phyloP scores from a whole-genome alignment of 2,113 vertebrate genomes.

The Zapus hudsonius region DNA sequence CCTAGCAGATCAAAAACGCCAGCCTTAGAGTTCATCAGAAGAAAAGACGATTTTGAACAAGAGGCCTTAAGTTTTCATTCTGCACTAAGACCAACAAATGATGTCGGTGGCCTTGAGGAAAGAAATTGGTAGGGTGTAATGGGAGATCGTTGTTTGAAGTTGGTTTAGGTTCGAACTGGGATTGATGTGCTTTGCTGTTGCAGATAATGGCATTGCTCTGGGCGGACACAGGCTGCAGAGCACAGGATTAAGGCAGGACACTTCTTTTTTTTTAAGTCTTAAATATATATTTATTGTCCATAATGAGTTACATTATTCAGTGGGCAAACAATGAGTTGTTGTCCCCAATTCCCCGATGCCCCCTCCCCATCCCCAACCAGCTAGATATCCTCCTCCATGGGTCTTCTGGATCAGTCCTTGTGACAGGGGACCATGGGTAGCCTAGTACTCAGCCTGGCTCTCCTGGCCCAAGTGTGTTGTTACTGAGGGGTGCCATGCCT shows the following conservation, averaged over 20 bases:
- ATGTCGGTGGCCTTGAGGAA: background rate
- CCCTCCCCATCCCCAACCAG: too few species aligned
- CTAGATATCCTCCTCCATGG: too few species aligned
- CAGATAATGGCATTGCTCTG: background rate
- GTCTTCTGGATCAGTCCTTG: too few species aligned
- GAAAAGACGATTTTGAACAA: background rate
- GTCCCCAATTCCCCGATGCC: too few species aligned
- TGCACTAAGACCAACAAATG: background rate
- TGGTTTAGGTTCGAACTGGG: background rate
- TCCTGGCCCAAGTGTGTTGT: too few species aligned
- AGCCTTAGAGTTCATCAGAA: background rate
- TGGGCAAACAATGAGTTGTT: too few species aligned
- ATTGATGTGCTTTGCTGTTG: background rate
- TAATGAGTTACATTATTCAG: too few species aligned
- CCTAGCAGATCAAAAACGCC: background rate
- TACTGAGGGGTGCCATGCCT: too few species aligned
- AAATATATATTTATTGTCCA: too few species aligned
- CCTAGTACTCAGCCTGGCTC: too few species aligned
- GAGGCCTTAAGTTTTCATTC: background rate
- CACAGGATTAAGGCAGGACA: background rate
- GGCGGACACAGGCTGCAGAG: background rate
- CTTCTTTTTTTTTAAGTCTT: too few species aligned
- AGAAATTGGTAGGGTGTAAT: background rate
- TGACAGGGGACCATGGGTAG: too few species aligned
- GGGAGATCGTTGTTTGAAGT: background rate